Base-by-base conservation (phyloP, 2,113 vertebrate species). In the Gobio gobio region DNA sequence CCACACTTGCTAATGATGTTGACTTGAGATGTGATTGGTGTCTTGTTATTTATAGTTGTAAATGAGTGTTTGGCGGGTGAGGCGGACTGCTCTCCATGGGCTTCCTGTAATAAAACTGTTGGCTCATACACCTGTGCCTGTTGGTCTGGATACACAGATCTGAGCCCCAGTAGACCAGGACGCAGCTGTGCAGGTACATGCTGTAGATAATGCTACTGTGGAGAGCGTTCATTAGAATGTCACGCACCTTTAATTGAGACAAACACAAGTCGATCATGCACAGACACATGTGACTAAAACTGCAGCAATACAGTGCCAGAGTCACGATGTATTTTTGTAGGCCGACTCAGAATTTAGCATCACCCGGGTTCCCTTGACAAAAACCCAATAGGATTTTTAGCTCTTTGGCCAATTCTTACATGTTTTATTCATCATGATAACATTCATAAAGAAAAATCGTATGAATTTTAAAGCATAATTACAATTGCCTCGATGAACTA, bases 41-140 rank as follows among this genome's bases (percentile, higher is more conserved):
- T 81, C 43, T 83, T 36, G 76, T 85, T 54, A 77, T 88, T 81
- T 22, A 10, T 88, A 94, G 96, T 97, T 94, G 94, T 92, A 20
- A 83, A 97, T 51, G 96, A 98, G 88, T 97, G 97, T 77, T n/a
- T 68, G 4, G 74, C 24, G 0, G 7, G 72, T 4, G 92, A 94
- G 51, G 90, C 94, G 0, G 96, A 97, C 90, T 98, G 97, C 56
- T 95, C 92, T 51, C 90, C 68, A 0, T 90, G 92, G 86, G 93
- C 95, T 0, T 58, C 16, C 0, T 98, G 97, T 72, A 75, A 0
- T 1, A 97, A 97, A 92, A 96, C 83, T 6, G 85, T 92, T 13
- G 94, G 92, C 5, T 97, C 93, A 7, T 98, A 95, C 87, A 89
- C 73, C 1, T 98, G 97, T 84, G 61, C 2, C 80, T 98, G 97